Conservation (phyloP, 2,797 vertebrate species). For the Micropoecilia bifurca region DNA sequence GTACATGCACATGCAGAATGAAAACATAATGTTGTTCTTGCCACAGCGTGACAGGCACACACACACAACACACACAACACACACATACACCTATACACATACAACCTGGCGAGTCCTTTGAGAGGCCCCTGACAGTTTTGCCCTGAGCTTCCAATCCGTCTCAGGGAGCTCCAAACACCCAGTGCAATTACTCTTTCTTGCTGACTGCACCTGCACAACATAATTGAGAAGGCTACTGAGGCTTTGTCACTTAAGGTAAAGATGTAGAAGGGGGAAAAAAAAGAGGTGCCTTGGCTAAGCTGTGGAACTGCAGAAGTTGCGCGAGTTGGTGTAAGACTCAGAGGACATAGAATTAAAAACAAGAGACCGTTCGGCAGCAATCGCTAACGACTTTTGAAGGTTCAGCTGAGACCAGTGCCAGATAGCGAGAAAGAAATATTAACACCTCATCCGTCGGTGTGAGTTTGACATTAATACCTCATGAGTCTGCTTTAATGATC, state of each 20-base stretch:
- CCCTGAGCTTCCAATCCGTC: constrained; percentile 73
- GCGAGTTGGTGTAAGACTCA: neutral
- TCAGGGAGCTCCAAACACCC: constrained; percentile 74
- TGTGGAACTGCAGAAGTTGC: constrained; percentile 37
- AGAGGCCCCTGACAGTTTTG: constrained; percentile 69
- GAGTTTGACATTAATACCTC: constrained; percentile 33
- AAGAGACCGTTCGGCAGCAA: neutral
- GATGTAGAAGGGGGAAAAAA: constrained; percentile 53
- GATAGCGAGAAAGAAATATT: constrained; percentile 59
- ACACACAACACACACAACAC: constrained; percentile 17
- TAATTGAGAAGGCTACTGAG: constrained; percentile 78
- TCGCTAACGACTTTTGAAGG: constrained; percentile 17
- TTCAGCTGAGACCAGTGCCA: constrained; percentile 11
- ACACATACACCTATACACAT: constrained; percentile 19
- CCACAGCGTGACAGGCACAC: constrained; percentile 21
- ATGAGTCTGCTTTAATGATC: constrained; percentile 61
- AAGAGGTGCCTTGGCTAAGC: constrained; percentile 46
- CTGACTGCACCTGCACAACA: constrained; percentile 79
- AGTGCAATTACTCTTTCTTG: constrained; percentile 81
- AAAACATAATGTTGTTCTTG: constrained; percentile 52
- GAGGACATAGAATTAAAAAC: neutral
- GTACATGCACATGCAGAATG: constrained; percentile 43
- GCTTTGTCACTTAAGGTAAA: constrained; percentile 79
- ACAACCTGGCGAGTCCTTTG: constrained; percentile 40
- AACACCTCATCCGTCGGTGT: constrained; percentile 28